These are phyloP conservation scores for Hoplostethus atlanticus DNA, from an alignment of 2,797 vertebrate species.

Conservation along the genomic window DNA sequence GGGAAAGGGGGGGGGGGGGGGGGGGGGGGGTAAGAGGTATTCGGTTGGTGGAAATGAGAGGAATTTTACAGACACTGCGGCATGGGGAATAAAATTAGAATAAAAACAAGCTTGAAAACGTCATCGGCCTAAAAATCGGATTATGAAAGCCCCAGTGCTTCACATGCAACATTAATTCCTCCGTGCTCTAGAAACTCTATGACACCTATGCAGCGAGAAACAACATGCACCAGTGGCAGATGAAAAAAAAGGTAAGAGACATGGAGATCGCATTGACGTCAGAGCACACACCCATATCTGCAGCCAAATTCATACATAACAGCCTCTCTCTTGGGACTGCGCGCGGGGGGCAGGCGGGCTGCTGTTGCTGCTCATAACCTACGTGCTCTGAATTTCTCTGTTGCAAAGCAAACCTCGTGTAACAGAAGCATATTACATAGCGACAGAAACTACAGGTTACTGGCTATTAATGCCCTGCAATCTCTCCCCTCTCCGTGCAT, in stretches of 20 bases:
- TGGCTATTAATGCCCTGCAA: constrained; percentile 25
- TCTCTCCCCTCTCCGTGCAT: neutral
- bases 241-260: constrained; percentile 47
- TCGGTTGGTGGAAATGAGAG: constrained; percentile 65
- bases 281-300: constrained; percentile 80
- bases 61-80: constrained; percentile 77
- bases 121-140: constrained; percentile 61
- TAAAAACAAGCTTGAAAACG: constrained; percentile 30
- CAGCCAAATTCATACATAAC: constrained; percentile 74
- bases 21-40: constrained; percentile 55
- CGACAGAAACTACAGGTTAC: constrained; percentile 66
- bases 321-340: constrained; percentile 66
- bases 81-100: constrained; percentile 29
- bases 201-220: constrained; percentile 28
- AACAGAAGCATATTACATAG: constrained; percentile 67
- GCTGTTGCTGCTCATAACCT: constrained; percentile 70
- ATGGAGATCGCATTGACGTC: constrained; percentile 76
- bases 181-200: constrained; percentile 22
- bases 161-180: constrained; percentile 52
- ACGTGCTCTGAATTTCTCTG: constrained; percentile 78
- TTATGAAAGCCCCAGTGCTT: constrained; percentile 58
- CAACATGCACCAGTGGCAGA: constrained; percentile 47
- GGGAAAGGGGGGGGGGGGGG: constrained; percentile 6
- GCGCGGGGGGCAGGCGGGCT: constrained; percentile 81
- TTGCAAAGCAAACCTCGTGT: constrained; percentile 69